Percentiles rank a stretch among this genome's conserved stretches.
phyloP scores from a whole-genome alignment of 1,140 invertebrate genomes.

The Ctenoplectra terminalis region DNA sequence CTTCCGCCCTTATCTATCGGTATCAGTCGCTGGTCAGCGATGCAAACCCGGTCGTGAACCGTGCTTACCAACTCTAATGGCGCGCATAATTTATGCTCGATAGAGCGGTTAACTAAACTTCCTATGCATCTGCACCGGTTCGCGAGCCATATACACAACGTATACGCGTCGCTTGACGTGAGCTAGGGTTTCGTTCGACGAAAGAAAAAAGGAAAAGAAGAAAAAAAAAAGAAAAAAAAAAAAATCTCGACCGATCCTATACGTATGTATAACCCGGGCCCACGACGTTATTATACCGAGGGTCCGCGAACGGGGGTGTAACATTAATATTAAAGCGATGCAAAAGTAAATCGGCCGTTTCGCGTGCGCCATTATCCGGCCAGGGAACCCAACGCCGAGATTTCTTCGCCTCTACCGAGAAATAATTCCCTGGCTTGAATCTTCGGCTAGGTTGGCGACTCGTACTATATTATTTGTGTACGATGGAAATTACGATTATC shows the following conservation, averaged over 20 bases:
- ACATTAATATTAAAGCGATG: conserved; percentile 78
- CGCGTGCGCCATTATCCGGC: conserved; percentile 6
- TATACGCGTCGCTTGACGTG: conserved; percentile 59
- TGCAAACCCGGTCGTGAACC: conserved; percentile 71
- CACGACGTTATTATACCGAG: conserved; percentile 76
- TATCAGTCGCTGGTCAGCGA: conserved; percentile 69
- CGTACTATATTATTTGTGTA: too few species aligned
- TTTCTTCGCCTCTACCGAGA: neutral
- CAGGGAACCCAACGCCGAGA: neutral
- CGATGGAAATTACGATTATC: too few species aligned
- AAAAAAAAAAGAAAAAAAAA: too few species aligned
- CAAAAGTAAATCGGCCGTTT: conserved; percentile 57
- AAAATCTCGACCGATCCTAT: neutral
- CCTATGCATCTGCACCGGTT: conserved; percentile 49
- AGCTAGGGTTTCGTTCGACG: conserved; percentile 52
- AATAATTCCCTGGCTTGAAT: neutral
- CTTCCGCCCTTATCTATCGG: conserved; percentile 60
- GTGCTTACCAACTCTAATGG: conserved; percentile 76
- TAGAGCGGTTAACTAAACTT: conserved; percentile 71
- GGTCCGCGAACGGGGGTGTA: conserved; percentile 52
- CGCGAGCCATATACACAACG: neutral
- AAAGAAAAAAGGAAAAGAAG: conserved; percentile 10
- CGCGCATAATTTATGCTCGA: conserved; percentile 79
- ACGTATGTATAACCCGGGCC: conserved; percentile 40
- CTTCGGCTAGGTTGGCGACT: too few species aligned